These are phyloP conservation scores for Diachasma alloeum DNA, from an alignment of 1,140 invertebrate genomes.

Conservation along the genomic window DNA sequence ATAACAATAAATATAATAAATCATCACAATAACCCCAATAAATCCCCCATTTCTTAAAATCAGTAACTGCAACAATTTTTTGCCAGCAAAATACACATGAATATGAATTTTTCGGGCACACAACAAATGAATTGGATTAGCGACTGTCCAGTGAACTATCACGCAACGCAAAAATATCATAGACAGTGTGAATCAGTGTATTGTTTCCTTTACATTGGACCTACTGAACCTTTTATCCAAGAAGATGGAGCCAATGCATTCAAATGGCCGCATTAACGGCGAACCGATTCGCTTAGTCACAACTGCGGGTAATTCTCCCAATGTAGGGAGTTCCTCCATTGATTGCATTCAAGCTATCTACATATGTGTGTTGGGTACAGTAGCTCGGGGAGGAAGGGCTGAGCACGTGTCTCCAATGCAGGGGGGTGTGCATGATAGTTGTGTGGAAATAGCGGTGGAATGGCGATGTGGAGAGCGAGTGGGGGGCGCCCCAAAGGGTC, in stretches of 20 bases:
- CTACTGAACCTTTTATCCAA: neutral
- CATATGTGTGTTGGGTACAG: neutral
- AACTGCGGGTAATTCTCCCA: neutral
- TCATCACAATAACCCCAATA: no score
- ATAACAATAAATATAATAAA: no score
- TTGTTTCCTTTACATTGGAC: slow-evolving; percentile 18
- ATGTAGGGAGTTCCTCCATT: neutral
- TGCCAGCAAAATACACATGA: no score
- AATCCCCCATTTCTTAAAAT: no score
- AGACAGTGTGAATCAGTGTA: neutral
- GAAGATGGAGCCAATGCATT: slow-evolving; percentile 20
- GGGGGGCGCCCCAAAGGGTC: no score
- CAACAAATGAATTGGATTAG: neutral
- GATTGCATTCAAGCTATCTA: neutral
- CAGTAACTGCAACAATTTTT: no score
- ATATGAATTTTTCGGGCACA: no score
- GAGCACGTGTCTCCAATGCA: no score
- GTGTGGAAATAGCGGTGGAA: no score
- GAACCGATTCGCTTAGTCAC: slow-evolving; percentile 8
- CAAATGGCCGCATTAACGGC: slow-evolving; percentile 24
- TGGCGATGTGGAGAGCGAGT: no score
- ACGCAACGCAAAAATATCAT: neutral
- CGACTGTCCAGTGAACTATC: neutral
- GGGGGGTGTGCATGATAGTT: no score
- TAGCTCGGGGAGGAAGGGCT: no score